Base-by-base conservation (phyloP, 2,888 invertebrate genomes). In the Beris chalybata region DNA sequence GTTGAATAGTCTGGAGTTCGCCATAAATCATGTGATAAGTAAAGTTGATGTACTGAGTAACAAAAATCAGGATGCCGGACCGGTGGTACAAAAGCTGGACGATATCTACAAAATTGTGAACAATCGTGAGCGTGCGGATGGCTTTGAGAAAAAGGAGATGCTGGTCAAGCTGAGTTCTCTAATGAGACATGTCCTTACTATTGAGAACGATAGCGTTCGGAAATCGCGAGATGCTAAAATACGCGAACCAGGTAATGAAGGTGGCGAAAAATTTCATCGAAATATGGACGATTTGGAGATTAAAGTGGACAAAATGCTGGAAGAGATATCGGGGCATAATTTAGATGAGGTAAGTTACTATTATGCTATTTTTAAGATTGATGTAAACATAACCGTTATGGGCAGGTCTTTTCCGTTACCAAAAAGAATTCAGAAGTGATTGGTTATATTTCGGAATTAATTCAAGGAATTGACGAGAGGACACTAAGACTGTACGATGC, bases 1-100 rank as follows among this genome's bases (percentile, higher is more conserved):
- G 63, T 69, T 84, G 1, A 72, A 76, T 1, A 76, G 74, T 32
- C 67, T 82, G 13, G 82, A 83, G 56, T 76, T 79, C 29, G 81
- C 77, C 47, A 72, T 82, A 0, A 79, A 81, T 70, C 76, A 77
- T 31, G 74, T 82, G 22, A 73, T 78, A 6, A 78, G 78, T 63
- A 81, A 80, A 71, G 69, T 81, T n/a, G 77, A 76, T 31, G 72
- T 77, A 7, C 72, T 77, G 11, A 78, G 81, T 67, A 76, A 73
- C 57, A 73, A 70, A 32, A 48, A 75, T 48, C 12, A 31, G 45
- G 70, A 71, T 45, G 64, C 70, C 76, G n/a, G 73, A 71, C 22
- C 64, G 38, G 44, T 65, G 15, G 9, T 61, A n/a, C 47, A 55
- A 70, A 71, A 47, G 72, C 71, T 65, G 38, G 65, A 31, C 63